Evolutionary conservation across 2,888 invertebrate species (phyloP).

Genomic region (Cosmopolites sordidus): DNA sequence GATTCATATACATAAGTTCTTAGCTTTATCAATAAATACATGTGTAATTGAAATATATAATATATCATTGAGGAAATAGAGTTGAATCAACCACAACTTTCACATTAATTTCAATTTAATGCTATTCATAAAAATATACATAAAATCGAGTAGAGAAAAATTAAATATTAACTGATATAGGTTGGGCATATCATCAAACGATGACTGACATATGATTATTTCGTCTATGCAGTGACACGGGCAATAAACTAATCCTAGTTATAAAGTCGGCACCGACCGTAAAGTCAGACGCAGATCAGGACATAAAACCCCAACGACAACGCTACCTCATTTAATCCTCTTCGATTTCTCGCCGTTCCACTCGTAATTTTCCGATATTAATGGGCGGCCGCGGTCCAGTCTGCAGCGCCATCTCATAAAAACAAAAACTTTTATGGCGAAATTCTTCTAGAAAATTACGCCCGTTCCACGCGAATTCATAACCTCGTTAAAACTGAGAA

Average conservation of each 20-base stretch:
- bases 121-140: no score
- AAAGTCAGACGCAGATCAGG: neutral
- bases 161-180: no score
- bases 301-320: neutral
- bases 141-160: no score
- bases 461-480: slow-evolving; percentile 19
- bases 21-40: no score
- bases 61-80: no score
- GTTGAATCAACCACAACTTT: no score
- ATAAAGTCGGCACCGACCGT: neutral
- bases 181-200: no score
- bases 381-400: neutral
- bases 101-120: no score
- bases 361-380: slow-evolving; percentile 1
- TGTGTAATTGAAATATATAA: no score
- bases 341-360: neutral
- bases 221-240: neutral
- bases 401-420: slow-evolving; percentile 7
- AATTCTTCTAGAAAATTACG: slow-evolving; percentile 21
- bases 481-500: slow-evolving; percentile 23
- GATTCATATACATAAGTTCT: no score
- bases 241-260: neutral
- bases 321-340: neutral
- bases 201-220: neutral
- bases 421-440: slow-evolving; percentile 20